These are phyloP conservation scores for Ceratotherium simum DNA, from an alignment of 2,113 vertebrate genomes.

Conservation along the genomic window DNA sequence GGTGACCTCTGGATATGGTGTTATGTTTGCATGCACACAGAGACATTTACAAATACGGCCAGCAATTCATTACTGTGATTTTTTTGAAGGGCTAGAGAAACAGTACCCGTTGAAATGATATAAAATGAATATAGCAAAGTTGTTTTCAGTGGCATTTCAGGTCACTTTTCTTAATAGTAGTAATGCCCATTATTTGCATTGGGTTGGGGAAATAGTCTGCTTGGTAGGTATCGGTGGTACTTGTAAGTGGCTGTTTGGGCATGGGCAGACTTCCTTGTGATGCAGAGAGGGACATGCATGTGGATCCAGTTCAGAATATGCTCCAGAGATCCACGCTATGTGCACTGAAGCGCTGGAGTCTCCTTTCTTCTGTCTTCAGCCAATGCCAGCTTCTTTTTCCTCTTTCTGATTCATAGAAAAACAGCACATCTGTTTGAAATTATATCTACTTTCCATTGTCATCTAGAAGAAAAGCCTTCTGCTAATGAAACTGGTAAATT, in stretches of 20 bases:
- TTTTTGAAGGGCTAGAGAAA: conserved; percentile 33
- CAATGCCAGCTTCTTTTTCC: conserved; percentile 1
- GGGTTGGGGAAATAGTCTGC: not conserved
- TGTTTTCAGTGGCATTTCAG: conserved; percentile 23
- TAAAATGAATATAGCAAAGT: conserved; percentile 3
- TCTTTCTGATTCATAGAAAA: conserved; percentile 56
- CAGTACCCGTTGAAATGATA: not conserved
- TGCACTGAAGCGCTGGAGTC: not conserved
- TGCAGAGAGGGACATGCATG: not conserved
- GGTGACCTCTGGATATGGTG: not conserved
- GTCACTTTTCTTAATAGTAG: conserved; percentile 28
- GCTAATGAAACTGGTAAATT: conserved; percentile 78
- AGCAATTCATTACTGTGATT: not conserved
- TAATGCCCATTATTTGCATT: conserved; percentile 14
- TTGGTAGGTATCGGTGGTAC: not conserved
- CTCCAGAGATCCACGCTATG: not conserved
- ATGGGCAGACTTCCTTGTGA: not conserved
- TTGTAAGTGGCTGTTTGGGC: not conserved
- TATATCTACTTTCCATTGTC: conserved; percentile 70
- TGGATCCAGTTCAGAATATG: not conserved
- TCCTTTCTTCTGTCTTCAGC: not conserved
- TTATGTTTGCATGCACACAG: not conserved
- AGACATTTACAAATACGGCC: not conserved
- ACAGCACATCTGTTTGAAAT: conserved; percentile 75
- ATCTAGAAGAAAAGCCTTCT: conserved; percentile 63